Evolutionary conservation across 2,113 vertebrate genomes (phyloP).

Genomic region (Mirounga angustirostris): DNA sequence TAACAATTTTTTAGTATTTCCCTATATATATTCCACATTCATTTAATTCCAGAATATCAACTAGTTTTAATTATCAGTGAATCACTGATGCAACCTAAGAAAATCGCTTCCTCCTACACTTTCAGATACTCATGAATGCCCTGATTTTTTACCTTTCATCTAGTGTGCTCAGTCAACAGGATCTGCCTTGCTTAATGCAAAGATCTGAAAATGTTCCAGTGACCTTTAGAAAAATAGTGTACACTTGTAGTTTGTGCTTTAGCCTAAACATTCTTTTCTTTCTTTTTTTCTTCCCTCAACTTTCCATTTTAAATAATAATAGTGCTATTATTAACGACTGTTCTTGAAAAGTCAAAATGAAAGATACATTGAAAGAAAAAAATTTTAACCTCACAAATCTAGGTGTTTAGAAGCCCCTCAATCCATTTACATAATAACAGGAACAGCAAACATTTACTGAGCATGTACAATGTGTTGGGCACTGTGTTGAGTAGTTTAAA

Average conservation of each 20-base stretch:
- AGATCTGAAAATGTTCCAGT: background rate
- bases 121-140: background rate
- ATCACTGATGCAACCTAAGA: constrained; percentile 25
- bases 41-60: background rate
- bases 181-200: background rate
- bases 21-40: background rate
- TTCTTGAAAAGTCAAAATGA: background rate
- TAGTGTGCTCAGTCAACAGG: background rate
- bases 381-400: background rate
- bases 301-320: constrained; percentile 12
- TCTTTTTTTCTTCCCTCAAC: background rate
- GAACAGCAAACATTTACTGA: background rate
- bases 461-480: background rate
- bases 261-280: background rate
- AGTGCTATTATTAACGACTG: background rate
- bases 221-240: constrained; percentile 36
- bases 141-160: background rate
- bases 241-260: background rate
- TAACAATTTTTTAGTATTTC: background rate
- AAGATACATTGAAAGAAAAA: background rate
- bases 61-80: background rate
- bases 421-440: background rate
- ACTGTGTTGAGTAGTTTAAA: background rate
- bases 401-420: background rate
- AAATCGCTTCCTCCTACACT: background rate